Conservation (phyloP, 2,113 vertebrate species). For the Perca schrenkii region DNA sequence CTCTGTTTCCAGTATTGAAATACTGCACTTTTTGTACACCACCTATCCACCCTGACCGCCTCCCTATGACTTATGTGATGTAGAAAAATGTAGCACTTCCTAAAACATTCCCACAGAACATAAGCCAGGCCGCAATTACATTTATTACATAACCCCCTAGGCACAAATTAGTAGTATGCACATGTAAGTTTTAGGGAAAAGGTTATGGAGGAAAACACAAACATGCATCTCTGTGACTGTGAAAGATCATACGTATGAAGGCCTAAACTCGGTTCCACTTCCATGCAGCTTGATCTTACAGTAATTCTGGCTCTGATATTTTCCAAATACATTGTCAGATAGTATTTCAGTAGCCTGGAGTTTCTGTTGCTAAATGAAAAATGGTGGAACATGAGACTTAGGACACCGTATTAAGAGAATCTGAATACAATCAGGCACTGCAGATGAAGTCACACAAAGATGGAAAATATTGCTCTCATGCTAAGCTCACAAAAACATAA, state of each 20-base stretch:
- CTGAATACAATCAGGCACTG: not conserved
- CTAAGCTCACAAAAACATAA: not conserved
- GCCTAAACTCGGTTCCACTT: not conserved
- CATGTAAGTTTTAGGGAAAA: not conserved
- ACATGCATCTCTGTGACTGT: not conserved
- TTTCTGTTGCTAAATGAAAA: conserved; percentile 9
- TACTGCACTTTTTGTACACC: not conserved
- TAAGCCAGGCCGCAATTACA: not conserved
- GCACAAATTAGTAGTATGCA: not conserved
- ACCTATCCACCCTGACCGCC: not conserved
- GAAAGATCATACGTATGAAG: not conserved
- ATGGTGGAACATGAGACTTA: not conserved
- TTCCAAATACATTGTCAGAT: not conserved
- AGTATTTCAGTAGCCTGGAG: not conserved
- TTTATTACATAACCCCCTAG: too few species aligned
- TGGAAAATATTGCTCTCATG: not conserved
- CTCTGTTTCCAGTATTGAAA: not conserved
- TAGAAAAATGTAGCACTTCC: not conserved
- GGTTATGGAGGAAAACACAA: not conserved
- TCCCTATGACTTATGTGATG: not conserved
- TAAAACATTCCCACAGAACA: not conserved
- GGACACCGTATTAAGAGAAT: not conserved
- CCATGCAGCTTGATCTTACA: not conserved
- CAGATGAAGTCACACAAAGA: not conserved
- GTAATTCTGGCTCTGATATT: not conserved